These are phyloP conservation scores for Lepidurus couesii DNA, from an alignment of 1,140 invertebrate genomes.

Conservation along the genomic window DNA sequence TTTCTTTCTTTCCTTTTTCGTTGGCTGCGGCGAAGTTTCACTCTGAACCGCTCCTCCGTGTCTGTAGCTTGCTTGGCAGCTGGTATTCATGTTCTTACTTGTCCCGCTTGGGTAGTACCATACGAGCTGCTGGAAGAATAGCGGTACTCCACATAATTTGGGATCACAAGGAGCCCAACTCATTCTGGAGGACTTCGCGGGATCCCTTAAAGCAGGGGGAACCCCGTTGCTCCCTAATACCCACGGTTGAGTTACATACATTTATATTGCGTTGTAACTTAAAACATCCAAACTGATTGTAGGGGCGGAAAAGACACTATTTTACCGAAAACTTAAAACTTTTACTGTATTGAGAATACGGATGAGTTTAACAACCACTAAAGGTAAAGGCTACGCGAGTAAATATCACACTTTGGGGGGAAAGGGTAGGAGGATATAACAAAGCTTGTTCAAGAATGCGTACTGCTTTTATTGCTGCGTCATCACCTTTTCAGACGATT, in stretches of 20 bases:
- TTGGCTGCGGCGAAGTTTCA: background rate
- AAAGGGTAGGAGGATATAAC: background rate
- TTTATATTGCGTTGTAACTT: background rate
- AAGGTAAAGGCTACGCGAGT: background rate
- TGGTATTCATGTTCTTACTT: background rate
- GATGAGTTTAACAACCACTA: background rate
- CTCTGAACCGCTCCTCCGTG: background rate
- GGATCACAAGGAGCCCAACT: background rate
- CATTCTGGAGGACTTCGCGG: background rate
- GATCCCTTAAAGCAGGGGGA: background rate
- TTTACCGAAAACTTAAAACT: background rate
- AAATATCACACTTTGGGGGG: background rate
- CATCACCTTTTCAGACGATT: conserved; percentile 19
- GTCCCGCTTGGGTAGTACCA: conserved; percentile 5
- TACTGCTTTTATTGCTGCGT: background rate
- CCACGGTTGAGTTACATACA: background rate
- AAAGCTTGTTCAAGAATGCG: background rate
- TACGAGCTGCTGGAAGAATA: background rate
- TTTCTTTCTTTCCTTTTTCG: background rate
- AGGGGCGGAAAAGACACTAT: background rate
- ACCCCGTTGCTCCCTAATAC: background rate
- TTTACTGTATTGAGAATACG: conserved; percentile 9
- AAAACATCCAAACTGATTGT: background rate
- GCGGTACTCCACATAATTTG: conserved; percentile 5
- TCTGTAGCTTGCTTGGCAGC: background rate